These are phyloP conservation scores for Gallinago solitaria DNA, from an alignment of 2,797 vertebrate species.

Conservation along the genomic window DNA sequence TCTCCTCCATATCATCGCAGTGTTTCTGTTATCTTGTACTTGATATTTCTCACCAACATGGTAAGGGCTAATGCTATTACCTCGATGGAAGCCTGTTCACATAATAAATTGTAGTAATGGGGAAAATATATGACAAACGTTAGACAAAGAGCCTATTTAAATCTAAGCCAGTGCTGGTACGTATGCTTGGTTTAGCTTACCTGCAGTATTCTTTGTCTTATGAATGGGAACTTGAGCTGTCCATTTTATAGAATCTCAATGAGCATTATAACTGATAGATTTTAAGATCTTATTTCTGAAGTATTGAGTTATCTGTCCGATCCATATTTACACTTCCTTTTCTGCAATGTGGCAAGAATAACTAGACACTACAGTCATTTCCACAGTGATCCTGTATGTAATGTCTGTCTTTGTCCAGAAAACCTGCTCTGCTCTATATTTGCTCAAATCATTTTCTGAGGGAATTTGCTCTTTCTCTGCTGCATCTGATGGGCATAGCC, in stretches of 20 bases:
- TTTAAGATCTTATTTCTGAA: background rate
- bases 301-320: background rate
- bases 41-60: background rate
- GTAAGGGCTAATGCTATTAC: background rate
- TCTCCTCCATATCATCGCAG: background rate
- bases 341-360: background rate
- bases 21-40: background rate
- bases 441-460: background rate
- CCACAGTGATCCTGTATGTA: background rate
- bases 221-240: background rate
- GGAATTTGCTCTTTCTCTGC: background rate
- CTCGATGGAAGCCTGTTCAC: background rate
- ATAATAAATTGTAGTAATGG: background rate
- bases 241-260: background rate
- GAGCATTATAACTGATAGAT: background rate
- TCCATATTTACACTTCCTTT: background rate
- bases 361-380: background rate
- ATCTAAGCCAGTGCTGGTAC: background rate
- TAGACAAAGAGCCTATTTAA: background rate
- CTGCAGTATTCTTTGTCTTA: background rate
- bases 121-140: background rate
- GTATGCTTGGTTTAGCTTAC: background rate
- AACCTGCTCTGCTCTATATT: background rate
- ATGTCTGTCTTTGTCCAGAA: background rate
- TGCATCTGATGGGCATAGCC: background rate